A percentile compares a stretch with the other conserved stretches of the same genome.
Conservation (phyloP, 2,113 vertebrate genomes). For the Pan troglodytes region NHGRI_mPanTro3-v2.1_pri NC_072403.2:139902501-139903000, state of each 20-base stretch:
- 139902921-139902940: background rate
- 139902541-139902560: background rate
- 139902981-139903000: background rate
- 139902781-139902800: background rate
- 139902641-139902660: background rate
- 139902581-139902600: background rate
- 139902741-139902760: background rate
- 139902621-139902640: background rate
- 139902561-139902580: conserved; percentile 38
- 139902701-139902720: background rate
- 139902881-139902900: background rate
- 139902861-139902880: background rate
- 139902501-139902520: conserved; percentile 11
- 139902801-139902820: background rate
- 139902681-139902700: background rate
- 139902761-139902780: background rate
- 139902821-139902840: background rate
- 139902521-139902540: background rate
- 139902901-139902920: background rate
- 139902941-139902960: background rate
- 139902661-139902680: background rate
- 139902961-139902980: background rate
- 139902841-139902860: background rate
- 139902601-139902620: background rate
- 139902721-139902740: background rate